These are phyloP conservation scores for Percopsis transmontana DNA, from an alignment of 2,113 vertebrate genomes.

Conservation along the genomic window DNA sequence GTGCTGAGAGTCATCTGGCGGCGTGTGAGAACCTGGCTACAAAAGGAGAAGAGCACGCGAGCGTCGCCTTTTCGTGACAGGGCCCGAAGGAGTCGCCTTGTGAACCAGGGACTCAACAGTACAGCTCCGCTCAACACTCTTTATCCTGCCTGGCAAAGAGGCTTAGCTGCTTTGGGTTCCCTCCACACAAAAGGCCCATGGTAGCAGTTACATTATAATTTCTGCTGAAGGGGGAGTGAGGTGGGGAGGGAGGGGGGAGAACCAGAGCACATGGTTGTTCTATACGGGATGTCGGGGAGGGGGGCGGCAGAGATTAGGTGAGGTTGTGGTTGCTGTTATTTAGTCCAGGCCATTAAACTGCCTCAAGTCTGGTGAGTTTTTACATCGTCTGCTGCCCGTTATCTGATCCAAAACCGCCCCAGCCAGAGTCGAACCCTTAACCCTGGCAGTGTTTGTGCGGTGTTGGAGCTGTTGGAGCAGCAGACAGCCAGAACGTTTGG, in stretches of 20 bases:
- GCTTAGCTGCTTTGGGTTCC: conserved; percentile 70
- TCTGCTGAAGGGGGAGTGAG: conserved; percentile 38
- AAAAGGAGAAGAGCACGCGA: conserved; percentile 43
- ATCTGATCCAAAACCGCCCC: too few relatives aligned
- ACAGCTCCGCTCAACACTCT: conserved; percentile 16
- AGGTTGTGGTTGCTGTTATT: conserved; percentile 16
- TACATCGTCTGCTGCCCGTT: too few relatives aligned
- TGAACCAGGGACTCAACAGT: conserved; percentile 1
- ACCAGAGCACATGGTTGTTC: conserved; percentile 53
- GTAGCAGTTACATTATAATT: conserved; percentile 76
- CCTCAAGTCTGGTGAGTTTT: too few relatives aligned
- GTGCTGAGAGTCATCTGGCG: too few relatives aligned
- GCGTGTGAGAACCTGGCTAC: too few relatives aligned
- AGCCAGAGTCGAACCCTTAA: too few relatives aligned
- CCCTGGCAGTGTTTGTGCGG: too few relatives aligned
- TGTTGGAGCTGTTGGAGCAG: too few relatives aligned
- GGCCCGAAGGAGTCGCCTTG: conserved; percentile 60
- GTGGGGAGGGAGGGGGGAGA: conserved; percentile 55
- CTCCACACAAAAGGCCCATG: conserved; percentile 69
- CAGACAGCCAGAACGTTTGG: too few relatives aligned
- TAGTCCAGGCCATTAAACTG: not conserved
- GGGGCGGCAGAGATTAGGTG: conserved; percentile 6
- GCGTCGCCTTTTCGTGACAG: conserved; percentile 67
- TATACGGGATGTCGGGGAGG: conserved; percentile 20
- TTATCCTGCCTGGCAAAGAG: conserved; percentile 60